A percentile compares a stretch with the other conserved stretches of the same genome.
Evolutionary conservation across 2,888 invertebrate species (phyloP).

Genomic region (Drosophila fulvimacula): DNA sequence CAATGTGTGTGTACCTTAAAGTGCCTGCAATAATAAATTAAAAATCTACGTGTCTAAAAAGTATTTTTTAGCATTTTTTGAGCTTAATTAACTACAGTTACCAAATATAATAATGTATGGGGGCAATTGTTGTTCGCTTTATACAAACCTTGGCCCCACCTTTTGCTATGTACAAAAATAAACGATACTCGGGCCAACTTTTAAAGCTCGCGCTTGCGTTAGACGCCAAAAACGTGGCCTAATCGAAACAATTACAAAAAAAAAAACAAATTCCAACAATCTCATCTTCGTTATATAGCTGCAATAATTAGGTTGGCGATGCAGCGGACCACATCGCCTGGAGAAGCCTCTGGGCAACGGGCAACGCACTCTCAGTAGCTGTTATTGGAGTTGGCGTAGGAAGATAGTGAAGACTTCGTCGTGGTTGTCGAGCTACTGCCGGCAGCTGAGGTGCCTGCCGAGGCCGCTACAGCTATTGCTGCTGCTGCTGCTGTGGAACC

Average conservation of each 20-base stretch:
- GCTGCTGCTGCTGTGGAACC: conserved; percentile 34
- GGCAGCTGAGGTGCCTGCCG: conserved; percentile 15
- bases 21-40: conserved; percentile 74
- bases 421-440: conserved; percentile 37
- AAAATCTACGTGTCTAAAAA: conserved; percentile 63
- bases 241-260: conserved; percentile 39
- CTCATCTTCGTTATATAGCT: conserved; percentile 21
- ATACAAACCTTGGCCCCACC: conserved; percentile 24
- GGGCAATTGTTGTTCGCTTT: conserved; percentile 14
- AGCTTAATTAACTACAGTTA: conserved; percentile 72
- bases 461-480: conserved; percentile 1
- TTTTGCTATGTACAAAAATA: conserved; percentile 42
- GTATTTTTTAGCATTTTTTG: conserved; percentile 64
- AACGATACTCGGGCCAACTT: conserved; percentile 30
- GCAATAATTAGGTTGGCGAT: conserved; percentile 29
- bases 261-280: conserved; percentile 41
- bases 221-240: conserved; percentile 37
- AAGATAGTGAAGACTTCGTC: conserved; percentile 54
- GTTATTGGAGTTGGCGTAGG: conserved; percentile 57
- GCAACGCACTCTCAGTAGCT: conserved; percentile 49
- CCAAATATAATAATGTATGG: conserved; percentile 55
- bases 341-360: conserved; percentile 62
- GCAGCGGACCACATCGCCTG: not conserved
- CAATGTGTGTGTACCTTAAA: conserved; percentile 56
- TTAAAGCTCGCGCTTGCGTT: conserved; percentile 39